phyloP scores from a whole-genome alignment of 2,888 invertebrate species.

The Drosophila prostipennis region DNA sequence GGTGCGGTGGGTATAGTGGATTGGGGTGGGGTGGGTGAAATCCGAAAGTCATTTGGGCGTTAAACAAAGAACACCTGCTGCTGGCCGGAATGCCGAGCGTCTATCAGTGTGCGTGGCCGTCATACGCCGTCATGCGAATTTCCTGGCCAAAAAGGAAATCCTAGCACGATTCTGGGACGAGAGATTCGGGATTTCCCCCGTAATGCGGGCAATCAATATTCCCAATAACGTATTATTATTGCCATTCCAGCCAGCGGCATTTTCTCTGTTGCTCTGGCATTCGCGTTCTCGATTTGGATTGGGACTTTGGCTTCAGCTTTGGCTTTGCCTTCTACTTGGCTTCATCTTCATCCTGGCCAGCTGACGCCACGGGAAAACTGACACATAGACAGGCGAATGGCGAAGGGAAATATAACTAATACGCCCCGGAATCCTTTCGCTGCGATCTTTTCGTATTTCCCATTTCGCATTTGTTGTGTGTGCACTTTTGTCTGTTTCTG shows the following conservation, averaged over 20 bases:
- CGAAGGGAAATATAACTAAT: conserved; percentile 60
- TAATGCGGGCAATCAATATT: conserved; percentile 64
- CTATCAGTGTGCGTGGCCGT: conserved; percentile 35
- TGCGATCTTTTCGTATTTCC: conserved; percentile 45
- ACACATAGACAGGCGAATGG: conserved; percentile 34
- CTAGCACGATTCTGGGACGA: conserved; percentile 19
- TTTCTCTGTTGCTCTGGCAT: conserved; percentile 11
- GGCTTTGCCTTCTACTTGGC: conserved; percentile 19
- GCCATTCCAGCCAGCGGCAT: conserved; percentile 43
- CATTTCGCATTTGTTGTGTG: conserved; percentile 47
- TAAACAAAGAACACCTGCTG: conserved; percentile 49
- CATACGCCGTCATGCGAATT: conserved; percentile 44
- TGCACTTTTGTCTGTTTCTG: conserved; percentile 39
- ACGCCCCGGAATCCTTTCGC: conserved; percentile 59
- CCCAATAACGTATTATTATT: conserved; percentile 67
- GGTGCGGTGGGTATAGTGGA: too few species aligned
- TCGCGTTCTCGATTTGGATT: conserved; percentile 11
- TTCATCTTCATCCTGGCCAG: conserved; percentile 24
- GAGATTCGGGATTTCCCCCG: conserved; percentile 2
- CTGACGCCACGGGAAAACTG: conserved; percentile 46
- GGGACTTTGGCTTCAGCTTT: conserved; percentile 20
- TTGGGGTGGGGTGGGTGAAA: neutral
- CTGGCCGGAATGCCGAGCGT: conserved; percentile 28
- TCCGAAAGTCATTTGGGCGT: conserved; percentile 46
- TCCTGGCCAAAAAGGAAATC: conserved; percentile 25